Conservation (phyloP, 2,113 vertebrate genomes). For the Corynorhinus townsendii region DNA sequence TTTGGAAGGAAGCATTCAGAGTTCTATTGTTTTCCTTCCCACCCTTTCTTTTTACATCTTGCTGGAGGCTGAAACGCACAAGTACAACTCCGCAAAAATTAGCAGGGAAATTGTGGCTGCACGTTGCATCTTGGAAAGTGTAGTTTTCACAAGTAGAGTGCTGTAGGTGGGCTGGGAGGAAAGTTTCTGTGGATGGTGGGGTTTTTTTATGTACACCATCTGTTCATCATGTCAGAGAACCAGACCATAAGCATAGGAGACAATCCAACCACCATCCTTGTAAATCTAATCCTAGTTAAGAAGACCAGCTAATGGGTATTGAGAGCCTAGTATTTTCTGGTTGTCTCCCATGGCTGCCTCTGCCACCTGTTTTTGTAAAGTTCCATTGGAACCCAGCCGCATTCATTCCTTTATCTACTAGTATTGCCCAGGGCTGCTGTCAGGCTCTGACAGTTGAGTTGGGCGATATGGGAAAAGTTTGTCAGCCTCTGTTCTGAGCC, state of each 20-base stretch:
- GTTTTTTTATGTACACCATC: neutral
- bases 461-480: neutral
- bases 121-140: constrained; percentile 1
- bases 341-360: neutral
- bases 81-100: neutral
- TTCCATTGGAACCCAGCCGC: neutral
- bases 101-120: neutral
- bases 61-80: constrained; percentile 19
- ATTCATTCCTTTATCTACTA: neutral
- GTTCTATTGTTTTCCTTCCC: neutral
- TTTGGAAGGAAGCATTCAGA: neutral
- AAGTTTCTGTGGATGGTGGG: neutral
- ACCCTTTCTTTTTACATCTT: constrained; percentile 30
- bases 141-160: neutral
- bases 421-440: neutral
- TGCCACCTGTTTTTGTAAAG: neutral
- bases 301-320: neutral
- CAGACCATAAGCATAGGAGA: neutral
- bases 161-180: neutral
- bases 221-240: constrained; percentile 33
- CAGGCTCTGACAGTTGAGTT: neutral
- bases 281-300: neutral
- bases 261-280: neutral
- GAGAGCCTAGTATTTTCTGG: neutral
- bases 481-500: neutral